phyloP scores from a whole-genome alignment of 2,797 vertebrate genomes.

The Hippopotamyrus pictus region DNA sequence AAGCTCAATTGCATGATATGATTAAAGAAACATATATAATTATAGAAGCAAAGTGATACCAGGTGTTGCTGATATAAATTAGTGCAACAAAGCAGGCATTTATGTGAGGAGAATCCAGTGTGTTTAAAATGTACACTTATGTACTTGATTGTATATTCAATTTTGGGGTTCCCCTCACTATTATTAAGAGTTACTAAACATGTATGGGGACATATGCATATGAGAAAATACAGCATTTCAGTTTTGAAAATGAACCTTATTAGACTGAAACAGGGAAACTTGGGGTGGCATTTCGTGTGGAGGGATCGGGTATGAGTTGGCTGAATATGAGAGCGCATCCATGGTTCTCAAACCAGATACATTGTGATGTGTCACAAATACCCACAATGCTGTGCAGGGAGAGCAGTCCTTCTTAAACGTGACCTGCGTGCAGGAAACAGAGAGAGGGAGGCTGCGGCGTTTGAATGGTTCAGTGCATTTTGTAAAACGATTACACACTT shows the following conservation, averaged over 20 bases:
- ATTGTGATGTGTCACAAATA: neutral
- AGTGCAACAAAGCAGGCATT: neutral
- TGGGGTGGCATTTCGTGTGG: no score
- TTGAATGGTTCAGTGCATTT: neutral
- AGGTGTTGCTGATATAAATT: neutral
- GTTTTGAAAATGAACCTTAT: neutral
- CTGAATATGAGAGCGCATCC: neutral
- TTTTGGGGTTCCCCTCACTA: neutral
- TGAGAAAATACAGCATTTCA: neutral
- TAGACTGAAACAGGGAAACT: neutral
- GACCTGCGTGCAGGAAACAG: neutral
- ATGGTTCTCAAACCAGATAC: neutral
- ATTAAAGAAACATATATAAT: neutral
- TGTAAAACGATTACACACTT: slow-evolving; percentile 14
- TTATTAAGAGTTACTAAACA: neutral
- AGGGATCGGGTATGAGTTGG: neutral
- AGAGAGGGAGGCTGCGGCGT: neutral
- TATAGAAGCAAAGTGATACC: neutral
- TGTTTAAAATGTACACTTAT: neutral
- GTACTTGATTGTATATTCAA: neutral
- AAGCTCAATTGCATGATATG: neutral
- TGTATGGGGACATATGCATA: neutral
- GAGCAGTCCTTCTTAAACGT: neutral
- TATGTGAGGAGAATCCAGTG: neutral
- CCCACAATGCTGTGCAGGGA: neutral